Evolutionary conservation across 35 echinoderm and acorn worm species (phyloP), one percentile per base, ranked within the genome.

Genomic region (Nesometra sesokonis): DNA sequence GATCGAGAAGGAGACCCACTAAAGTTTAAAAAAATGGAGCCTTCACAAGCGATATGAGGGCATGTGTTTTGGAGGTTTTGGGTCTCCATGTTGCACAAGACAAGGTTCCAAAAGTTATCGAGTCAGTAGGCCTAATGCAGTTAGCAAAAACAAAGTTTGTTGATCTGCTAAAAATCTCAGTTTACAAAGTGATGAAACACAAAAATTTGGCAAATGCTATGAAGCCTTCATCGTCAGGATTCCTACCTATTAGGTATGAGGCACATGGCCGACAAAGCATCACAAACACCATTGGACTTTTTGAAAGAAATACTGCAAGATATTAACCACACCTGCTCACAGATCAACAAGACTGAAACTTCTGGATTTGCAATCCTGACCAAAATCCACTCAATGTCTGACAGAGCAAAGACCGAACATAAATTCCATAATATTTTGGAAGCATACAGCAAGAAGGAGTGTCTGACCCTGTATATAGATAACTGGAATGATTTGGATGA

Each of bases 131-230:
- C n/a, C n/a, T n/a, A 2, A 32, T 86, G 31, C 32, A 32, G 9
- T 35, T 86, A 19, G 67, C 85, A 76, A 30, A 77, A 86, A 34
- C 31, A 29, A 86, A 86, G 27, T 19, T 77, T 21, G 85, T 76
- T 32, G 19, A 9, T 0, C 57, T 21, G 29, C 52, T 33, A 33
- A 76, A 8, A 33, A 31, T 17, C 30, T 78, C 0, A 33, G 5
- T 23, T 29, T 86, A 13, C 85, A 86, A 86, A 86, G n/a, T 13
- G 85, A 86, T 86, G 85, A 86, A 78, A 86, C 85, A 19, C 85
- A 30, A 23, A 86, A 86, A 35, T 86, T 77, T 77, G 85, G 52
- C 0, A 11, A 86, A 36, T 77, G 85, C 19, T 86, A 86, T 78
- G 85, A 86, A 46, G 85, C 85, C 19, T 86, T 77, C 77, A 47